phyloP scores from a whole-genome alignment of 2,888 invertebrate genomes.

The Sarcophaga caerulescens region DNA sequence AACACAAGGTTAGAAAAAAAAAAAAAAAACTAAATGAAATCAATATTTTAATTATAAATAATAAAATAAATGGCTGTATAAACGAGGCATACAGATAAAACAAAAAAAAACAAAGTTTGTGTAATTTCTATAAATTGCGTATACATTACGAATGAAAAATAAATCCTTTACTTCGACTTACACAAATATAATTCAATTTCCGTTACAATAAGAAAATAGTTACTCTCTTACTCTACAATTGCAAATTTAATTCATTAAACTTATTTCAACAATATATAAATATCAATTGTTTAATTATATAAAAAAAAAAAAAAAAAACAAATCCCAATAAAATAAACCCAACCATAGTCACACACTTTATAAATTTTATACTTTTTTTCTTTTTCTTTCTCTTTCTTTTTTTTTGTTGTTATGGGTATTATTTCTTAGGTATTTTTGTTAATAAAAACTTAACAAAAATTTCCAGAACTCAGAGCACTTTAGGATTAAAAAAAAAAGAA shows the following conservation, averaged over 20 bases:
- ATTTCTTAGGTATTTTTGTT: not conserved
- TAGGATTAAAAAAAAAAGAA: slow-evolving; percentile 13
- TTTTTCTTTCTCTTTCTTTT: not conserved
- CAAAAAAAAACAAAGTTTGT: not conserved
- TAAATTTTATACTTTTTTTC: not conserved
- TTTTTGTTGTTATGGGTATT: not conserved
- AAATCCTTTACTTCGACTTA: not conserved
- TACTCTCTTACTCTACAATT: too few species aligned
- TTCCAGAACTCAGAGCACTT: slow-evolving; percentile 60
- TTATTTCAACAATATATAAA: too few species aligned
- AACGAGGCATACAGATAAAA: not conserved
- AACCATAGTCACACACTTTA: slow-evolving; percentile 1
- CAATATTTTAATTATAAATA: not conserved
- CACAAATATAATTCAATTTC: slow-evolving; percentile 40
- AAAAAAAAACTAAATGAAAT: not conserved
- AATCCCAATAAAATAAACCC: not conserved
- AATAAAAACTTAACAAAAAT: slow-evolving; percentile 7
- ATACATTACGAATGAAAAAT: not conserved
- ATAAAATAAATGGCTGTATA: too few species aligned
- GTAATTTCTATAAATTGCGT: not conserved
- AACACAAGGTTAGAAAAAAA: not conserved
- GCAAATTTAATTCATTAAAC: too few species aligned
- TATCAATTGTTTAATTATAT: too few species aligned
- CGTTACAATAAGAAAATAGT: not conserved
- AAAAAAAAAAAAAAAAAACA: not conserved